Conservation (phyloP, 2,888 invertebrate species). For the Meloe dianella region DNA sequence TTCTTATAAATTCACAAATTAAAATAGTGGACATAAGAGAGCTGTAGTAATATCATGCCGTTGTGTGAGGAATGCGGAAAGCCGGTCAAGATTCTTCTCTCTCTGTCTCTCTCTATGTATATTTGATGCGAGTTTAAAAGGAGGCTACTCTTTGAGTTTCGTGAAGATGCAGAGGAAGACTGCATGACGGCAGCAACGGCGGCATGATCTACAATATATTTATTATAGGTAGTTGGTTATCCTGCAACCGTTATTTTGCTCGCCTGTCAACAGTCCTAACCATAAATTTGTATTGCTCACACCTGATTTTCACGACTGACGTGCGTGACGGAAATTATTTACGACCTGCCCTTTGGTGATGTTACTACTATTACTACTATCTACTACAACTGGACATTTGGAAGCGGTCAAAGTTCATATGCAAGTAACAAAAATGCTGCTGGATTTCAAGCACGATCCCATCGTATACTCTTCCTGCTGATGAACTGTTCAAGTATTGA, state of each 20-base stretch:
- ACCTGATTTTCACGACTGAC: slow-evolving; percentile 25
- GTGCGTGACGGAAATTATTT: slow-evolving; percentile 26
- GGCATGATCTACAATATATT: slow-evolving; percentile 36
- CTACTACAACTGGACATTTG: neutral
- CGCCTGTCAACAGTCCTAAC: slow-evolving; percentile 23
- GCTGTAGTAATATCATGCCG: slow-evolving; percentile 31
- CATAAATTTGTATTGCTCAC: slow-evolving; percentile 28
- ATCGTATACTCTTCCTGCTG: neutral
- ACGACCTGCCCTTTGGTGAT: slow-evolving; percentile 18
- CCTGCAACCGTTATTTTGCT: slow-evolving; percentile 31
- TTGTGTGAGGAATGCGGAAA: slow-evolving; percentile 35
- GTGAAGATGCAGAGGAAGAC: slow-evolving; percentile 30
- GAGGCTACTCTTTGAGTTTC: slow-evolving; percentile 4
- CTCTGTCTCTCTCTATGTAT: neutral
- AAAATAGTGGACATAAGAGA: slow-evolving; percentile 20
- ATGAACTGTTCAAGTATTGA: neutral
- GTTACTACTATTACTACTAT: too few relatives aligned
- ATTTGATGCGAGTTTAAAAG: neutral
- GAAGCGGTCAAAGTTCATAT: neutral
- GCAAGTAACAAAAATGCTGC: neutral
- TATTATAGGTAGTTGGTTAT: neutral
- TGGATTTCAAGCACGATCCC: neutral
- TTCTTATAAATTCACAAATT: slow-evolving; percentile 23
- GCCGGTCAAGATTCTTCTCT: slow-evolving; percentile 12
- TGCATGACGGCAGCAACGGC: slow-evolving; percentile 32